Base-by-base conservation (phyloP, 2,113 vertebrate genomes). In the Nesogale talazaci region DNA sequence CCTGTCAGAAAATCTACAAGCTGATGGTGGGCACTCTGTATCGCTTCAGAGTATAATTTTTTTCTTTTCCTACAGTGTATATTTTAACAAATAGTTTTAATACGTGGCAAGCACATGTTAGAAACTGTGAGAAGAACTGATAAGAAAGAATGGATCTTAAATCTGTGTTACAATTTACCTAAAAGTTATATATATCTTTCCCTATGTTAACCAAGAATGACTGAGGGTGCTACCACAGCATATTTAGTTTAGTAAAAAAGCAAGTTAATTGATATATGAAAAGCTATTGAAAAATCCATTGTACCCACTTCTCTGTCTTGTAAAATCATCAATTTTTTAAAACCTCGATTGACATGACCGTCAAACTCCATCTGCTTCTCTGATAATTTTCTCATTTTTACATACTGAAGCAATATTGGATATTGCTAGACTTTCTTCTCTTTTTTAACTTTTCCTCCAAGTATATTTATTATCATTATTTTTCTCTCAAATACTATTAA, bases 21-120 rank as follows among this genome's bases (percentile, higher is more conserved):
- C 67, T 42, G 94, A 96, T 56, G 57, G 80, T 96, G 12, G 79
- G 83, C 79, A 52, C 12, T 87, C 34, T 19, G 40, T 2, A 23
- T 40, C 56, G 38, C 40, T 27, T 77, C 23, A 15, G 79, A 23
- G 3, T 52, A 46, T 16, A 38, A 17, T 90, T 63, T 72, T 46
- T 56, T 29, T 61, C 69, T 82, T 82, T 63, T 20, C 27, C 42
- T 69, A 56, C 63, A 40, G 56, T 27, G n/a, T 2, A 78, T 56
- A 16, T 23, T 17, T 69, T 69, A 65, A 46, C 27, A 81, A 91
- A 61, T 22, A 77, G 15, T 29, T 78, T 27, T 83, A 87, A 70
- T 70, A 83, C 14, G 22, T 82, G 25, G 38, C 15, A 83, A 20
- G 38, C 72, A 57, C 52, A 63, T 34, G 29, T 82, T 78, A 88